These are phyloP conservation scores for Dipus sagitta DNA, from an alignment of 2,797 vertebrate species.

Conservation along the genomic window DNA sequence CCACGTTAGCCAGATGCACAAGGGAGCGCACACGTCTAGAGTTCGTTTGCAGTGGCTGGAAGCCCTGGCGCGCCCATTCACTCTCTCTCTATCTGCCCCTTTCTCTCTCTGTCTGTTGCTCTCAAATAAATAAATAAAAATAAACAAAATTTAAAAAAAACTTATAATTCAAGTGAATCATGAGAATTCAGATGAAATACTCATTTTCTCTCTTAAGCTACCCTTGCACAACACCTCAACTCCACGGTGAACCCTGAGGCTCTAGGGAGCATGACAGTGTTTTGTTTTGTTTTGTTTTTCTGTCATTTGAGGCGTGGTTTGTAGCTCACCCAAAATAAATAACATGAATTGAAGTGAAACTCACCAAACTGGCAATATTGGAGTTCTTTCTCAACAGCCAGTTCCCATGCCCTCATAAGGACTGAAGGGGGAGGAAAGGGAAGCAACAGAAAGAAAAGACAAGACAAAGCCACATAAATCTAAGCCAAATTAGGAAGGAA, in stretches of 20 bases:
- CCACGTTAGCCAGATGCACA: no score
- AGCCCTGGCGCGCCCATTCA: no score
- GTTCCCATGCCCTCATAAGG: background rate
- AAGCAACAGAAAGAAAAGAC: background rate
- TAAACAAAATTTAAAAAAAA: conserved; percentile 63
- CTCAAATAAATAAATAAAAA: no score
- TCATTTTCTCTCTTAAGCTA: conserved; percentile 60
- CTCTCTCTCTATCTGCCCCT: no score
- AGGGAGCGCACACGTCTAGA: no score
- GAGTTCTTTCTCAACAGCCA: conserved; percentile 30
- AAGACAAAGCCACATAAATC: background rate
- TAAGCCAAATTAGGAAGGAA: conserved; percentile 16
- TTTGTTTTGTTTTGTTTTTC: background rate
- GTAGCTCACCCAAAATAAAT: conserved; percentile 36
- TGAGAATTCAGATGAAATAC: conserved; percentile 51
- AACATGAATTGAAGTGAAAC: conserved; percentile 48
- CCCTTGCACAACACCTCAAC: background rate
- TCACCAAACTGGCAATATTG: conserved; percentile 23
- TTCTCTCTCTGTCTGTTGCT: no score
- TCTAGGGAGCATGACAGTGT: background rate
- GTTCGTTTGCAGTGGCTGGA: no score
- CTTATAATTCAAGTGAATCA: conserved; percentile 59
- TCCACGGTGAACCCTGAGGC: background rate
- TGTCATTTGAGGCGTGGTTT: background rate
- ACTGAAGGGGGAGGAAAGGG: background rate